A percentile compares a stretch with the other conserved stretches of the same genome.
Conservation (phyloP, 23 tunicate species). For the Ascidia mentula region DNA sequence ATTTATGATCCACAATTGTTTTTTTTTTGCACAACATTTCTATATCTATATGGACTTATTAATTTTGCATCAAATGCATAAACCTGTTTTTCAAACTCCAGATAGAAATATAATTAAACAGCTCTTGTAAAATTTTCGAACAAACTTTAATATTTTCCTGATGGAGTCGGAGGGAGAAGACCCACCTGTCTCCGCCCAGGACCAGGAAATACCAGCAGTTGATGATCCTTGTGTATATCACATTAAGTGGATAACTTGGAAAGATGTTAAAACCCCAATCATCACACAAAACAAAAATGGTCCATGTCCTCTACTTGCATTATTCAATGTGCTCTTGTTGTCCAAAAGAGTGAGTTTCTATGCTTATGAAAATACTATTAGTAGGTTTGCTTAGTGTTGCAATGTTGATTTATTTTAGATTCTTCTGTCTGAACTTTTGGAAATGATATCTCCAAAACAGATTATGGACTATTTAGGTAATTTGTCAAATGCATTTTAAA, state of each 20-base stretch:
- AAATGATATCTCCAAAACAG: constrained; percentile 69
- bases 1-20: too few relatives aligned
- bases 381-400: neutral
- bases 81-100: too few relatives aligned
- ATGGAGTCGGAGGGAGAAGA: neutral
- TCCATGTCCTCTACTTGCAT: constrained; percentile 85
- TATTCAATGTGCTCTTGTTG: constrained; percentile 71
- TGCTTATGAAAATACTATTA: neutral
- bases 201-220: neutral
- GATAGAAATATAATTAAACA: too few relatives aligned
- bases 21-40: too few relatives aligned
- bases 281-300: constrained; percentile 88
- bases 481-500: neutral
- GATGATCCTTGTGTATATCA: constrained; percentile 29
- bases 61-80: too few relatives aligned
- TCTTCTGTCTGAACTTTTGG: constrained; percentile 25
- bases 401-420: constrained; percentile 23
- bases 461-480: constrained; percentile 57
- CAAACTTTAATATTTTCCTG: too few relatives aligned
- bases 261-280: constrained; percentile 46
- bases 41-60: too few relatives aligned
- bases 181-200: neutral
- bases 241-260: constrained; percentile 87
- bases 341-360: constrained; percentile 50
- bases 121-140: too few relatives aligned